Conservation (phyloP, 1,140 invertebrate species). For the Zaprionus tsacasi region DNA sequence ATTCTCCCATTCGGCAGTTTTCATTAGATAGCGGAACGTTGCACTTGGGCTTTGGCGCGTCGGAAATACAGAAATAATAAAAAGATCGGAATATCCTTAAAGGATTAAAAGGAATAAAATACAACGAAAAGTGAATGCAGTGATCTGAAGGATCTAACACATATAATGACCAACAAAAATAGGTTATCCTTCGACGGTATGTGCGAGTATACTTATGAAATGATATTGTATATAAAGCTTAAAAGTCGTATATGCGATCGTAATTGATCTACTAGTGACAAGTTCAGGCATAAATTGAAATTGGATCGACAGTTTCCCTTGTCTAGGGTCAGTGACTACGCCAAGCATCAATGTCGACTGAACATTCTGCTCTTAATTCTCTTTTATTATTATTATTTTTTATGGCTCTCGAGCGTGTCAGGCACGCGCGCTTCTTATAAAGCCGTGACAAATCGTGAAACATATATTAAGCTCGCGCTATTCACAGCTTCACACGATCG, state of each 20-base stretch:
- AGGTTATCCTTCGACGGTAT: slow-evolving; percentile 76
- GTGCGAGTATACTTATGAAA: slow-evolving; percentile 21
- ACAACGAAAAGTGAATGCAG: neutral
- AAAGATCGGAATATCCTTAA: slow-evolving; percentile 1
- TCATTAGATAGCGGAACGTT: slow-evolving; percentile 71
- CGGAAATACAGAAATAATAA: neutral
- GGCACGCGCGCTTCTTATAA: neutral
- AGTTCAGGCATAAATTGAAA: too few species aligned
- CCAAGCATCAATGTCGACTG: neutral
- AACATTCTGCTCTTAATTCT: neutral
- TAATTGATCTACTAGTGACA: too few species aligned
- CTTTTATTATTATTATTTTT: neutral
- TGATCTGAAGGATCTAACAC: neutral
- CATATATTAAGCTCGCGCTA: neutral
- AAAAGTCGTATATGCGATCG: too few species aligned
- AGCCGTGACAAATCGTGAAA: neutral
- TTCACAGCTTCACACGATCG: slow-evolving; percentile 6
- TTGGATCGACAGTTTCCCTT: neutral
- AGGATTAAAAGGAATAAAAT: neutral
- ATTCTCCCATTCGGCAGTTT: slow-evolving; percentile 70
- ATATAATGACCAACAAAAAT: slow-evolving; percentile 55
- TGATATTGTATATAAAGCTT: too few species aligned
- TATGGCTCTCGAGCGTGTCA: neutral
- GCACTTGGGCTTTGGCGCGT: slow-evolving; percentile 54
- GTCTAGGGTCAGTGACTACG: slow-evolving; percentile 19